Evolutionary conservation across 2,113 vertebrate genomes (phyloP).

Genomic region (Paradisaea rubra): DNA sequence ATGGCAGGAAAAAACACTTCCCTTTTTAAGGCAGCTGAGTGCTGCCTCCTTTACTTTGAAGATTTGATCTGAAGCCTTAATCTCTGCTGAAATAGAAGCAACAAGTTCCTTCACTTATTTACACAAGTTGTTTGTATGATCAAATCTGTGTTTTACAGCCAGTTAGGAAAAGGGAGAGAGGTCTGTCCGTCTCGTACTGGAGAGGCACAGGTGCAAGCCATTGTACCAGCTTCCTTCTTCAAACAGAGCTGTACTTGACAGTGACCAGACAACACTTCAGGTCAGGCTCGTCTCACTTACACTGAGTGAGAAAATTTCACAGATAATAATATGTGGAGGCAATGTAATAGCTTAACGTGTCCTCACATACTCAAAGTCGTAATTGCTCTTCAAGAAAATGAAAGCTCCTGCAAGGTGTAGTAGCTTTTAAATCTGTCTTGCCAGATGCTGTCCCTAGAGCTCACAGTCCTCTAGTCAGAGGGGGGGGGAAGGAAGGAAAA

Average conservation of each 20-base stretch:
- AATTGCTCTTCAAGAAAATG: not conserved
- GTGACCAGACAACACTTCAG: not conserved
- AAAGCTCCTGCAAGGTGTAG: not conserved
- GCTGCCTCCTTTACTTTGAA: not conserved
- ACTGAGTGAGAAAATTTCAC: not conserved
- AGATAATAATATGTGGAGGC: not conserved
- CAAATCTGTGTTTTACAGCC: not conserved
- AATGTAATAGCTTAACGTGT: not conserved
- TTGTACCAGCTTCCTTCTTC: not conserved
- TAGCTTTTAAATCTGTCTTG: not conserved
- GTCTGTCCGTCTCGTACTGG: not conserved
- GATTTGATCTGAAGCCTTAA: not conserved
- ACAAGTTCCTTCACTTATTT: not conserved
- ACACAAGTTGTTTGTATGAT: not conserved
- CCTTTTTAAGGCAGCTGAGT: not conserved
- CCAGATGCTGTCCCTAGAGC: not conserved
- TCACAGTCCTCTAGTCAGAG: not conserved
- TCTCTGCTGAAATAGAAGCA: not conserved
- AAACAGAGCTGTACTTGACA: not conserved
- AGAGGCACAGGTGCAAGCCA: not conserved
- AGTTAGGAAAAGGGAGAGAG: not conserved
- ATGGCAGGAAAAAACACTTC: constrained; percentile 2
- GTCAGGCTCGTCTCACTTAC: not conserved
- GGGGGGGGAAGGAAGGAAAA: accelerated
- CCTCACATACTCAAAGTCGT: accelerated